These are phyloP conservation scores for Altica lythri DNA, from an alignment of 2,888 invertebrate genomes.

Conservation along the genomic window DNA sequence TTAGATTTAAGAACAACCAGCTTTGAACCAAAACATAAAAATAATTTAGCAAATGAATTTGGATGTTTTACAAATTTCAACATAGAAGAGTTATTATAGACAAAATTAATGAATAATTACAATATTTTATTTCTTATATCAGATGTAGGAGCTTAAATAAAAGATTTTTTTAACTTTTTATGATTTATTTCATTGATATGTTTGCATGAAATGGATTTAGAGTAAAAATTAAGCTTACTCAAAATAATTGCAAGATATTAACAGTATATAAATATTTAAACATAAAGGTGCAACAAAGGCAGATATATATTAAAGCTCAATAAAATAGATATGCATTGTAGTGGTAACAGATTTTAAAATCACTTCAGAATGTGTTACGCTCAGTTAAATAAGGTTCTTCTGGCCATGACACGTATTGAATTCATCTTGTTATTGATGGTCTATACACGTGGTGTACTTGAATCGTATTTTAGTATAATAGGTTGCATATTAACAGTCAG, in stretches of 20 bases:
- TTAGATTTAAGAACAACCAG: conserved; percentile 68
- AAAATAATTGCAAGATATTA: conserved; percentile 7
- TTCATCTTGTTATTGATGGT: too few relatives aligned
- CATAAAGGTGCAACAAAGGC: conserved; percentile 6
- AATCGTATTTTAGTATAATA: too few relatives aligned
- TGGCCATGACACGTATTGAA: too few relatives aligned
- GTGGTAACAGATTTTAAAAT: too few relatives aligned
- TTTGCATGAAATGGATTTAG: conserved; percentile 45
- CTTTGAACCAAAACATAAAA: conserved; percentile 82
- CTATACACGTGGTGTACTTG: too few relatives aligned
- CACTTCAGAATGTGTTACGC: too few relatives aligned
- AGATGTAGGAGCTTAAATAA: too few relatives aligned
- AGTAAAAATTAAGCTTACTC: conserved; percentile 20
- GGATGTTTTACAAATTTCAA: conserved; percentile 88
- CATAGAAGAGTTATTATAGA: conserved; percentile 59
- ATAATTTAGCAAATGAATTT: conserved; percentile 93
- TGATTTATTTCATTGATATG: conserved; percentile 44
- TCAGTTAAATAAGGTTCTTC: too few relatives aligned
- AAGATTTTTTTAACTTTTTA: conserved; percentile 11
- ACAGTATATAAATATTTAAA: conserved; percentile 7
- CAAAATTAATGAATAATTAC: not conserved
- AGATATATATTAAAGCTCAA: not conserved
- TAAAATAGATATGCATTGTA: not conserved
- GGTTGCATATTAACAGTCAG: too few relatives aligned
- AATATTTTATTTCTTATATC: conserved; percentile 1